Conservation (phyloP, 2,888 invertebrate species). For the Fragum fragum region DNA sequence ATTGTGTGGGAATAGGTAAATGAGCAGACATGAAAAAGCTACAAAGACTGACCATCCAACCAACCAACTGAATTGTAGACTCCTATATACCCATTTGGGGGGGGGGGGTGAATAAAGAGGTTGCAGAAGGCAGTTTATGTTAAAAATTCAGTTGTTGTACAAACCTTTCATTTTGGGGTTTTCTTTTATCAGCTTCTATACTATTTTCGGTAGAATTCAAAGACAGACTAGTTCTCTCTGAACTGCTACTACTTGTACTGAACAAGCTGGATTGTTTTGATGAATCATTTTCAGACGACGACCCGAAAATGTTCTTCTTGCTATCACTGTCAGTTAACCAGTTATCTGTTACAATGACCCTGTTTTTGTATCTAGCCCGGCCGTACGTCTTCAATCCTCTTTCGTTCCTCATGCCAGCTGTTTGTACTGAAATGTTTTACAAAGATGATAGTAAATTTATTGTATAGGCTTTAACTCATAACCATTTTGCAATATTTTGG, state of each 20-base stretch:
- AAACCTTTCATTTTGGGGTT: not conserved
- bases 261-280: constrained; percentile 50
- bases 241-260: constrained; percentile 51
- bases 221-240: constrained; percentile 20
- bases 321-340: constrained; percentile 71
- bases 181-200: not conserved
- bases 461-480: too few relatives aligned
- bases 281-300: constrained; percentile 63
- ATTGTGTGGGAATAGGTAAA: too few relatives aligned
- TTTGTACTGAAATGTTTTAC: not conserved
- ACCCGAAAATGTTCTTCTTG: constrained; percentile 64
- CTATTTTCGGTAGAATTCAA: constrained; percentile 38
- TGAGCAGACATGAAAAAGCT: too few relatives aligned
- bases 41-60: too few relatives aligned
- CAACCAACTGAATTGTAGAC: too few relatives aligned
- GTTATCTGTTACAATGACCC: constrained; percentile 71
- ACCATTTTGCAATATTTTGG: too few relatives aligned
- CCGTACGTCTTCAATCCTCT: constrained; percentile 73
- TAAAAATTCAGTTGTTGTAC: too few relatives aligned
- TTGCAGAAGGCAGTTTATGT: too few relatives aligned
- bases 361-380: constrained; percentile 72
- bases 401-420: not conserved
- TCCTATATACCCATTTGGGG: too few relatives aligned
- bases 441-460: not conserved
- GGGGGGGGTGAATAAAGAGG: too few relatives aligned